Conservation (phyloP, 2,888 invertebrate species). For the Lasioglossum leucozonium region DNA sequence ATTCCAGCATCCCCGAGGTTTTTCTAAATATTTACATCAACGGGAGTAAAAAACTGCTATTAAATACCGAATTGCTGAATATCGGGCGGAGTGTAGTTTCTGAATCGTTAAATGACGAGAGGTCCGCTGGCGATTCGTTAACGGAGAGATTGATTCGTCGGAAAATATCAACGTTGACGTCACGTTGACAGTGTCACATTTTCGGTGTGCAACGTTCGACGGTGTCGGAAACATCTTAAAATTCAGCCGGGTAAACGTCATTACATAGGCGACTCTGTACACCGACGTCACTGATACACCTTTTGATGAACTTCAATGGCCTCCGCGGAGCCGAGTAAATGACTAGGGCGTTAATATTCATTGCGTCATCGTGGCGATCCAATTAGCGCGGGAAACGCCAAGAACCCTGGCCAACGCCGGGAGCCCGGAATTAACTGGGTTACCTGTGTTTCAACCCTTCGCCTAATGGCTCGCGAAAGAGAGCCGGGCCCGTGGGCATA, state of each 20-base stretch:
- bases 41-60: background rate
- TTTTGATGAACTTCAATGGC: constrained; percentile 44
- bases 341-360: constrained; percentile 59
- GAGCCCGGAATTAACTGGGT: constrained; percentile 56
- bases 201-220: background rate
- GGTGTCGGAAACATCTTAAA: constrained; percentile 9
- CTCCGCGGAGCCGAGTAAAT: constrained; percentile 42
- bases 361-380: constrained; percentile 58
- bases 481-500: background rate
- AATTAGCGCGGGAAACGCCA: constrained; percentile 53
- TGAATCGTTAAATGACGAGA: background rate
- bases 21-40: background rate
- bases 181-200: background rate
- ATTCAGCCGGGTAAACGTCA: constrained; percentile 18
- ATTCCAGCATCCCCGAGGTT: background rate
- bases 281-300: constrained; percentile 24
- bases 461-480: constrained; percentile 46
- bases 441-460: constrained; percentile 38
- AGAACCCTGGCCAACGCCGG: constrained; percentile 42
- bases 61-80: background rate
- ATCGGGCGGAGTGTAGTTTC: background rate
- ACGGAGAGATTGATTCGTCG: no score
- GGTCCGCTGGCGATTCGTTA: background rate
- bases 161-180: background rate
- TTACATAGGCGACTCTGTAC: constrained; percentile 11